A percentile compares a stretch with the other conserved stretches of the same genome.
These are phyloP conservation scores for Resseliella maxima DNA, from an alignment of 2,888 invertebrate species.

Conservation along the genomic window DNA sequence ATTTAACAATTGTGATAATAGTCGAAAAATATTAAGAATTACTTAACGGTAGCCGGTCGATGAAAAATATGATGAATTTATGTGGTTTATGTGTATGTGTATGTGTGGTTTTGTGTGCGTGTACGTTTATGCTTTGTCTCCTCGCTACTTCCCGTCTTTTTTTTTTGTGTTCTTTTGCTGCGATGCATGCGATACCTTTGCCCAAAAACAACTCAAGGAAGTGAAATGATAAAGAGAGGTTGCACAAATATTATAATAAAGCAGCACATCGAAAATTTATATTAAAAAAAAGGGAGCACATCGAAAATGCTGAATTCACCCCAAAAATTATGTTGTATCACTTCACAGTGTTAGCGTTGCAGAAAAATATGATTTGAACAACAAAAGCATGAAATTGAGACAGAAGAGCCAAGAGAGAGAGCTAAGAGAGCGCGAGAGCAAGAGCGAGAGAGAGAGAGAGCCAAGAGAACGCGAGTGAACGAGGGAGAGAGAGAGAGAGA, in stretches of 20 bases:
- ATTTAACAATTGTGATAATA: slow-evolving; percentile 55
- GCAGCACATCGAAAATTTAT: background rate
- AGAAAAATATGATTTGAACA: too few relatives aligned
- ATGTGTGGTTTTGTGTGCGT: background rate
- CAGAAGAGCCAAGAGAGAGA: too few relatives aligned
- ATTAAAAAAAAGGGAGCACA: background rate
- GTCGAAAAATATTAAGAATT: slow-evolving; percentile 46
- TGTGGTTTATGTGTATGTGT: background rate
- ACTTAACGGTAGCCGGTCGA: slow-evolving; percentile 51
- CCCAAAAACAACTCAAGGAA: background rate
- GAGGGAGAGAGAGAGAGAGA: too few relatives aligned
- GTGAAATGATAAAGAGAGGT: background rate
- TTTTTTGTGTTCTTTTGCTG: background rate
- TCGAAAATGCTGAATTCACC: background rate
- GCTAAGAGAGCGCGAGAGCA: too few relatives aligned
- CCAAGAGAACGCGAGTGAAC: background rate
- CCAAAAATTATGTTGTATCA: slow-evolving; percentile 32
- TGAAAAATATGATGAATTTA: slow-evolving; percentile 40
- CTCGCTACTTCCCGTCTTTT: background rate
- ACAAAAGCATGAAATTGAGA: too few relatives aligned
- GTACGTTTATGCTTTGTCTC: background rate
- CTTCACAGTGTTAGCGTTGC: too few relatives aligned
- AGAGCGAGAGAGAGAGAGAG: too few relatives aligned
- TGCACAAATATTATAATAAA: slow-evolving; percentile 2
- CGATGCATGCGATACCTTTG: background rate